Evolutionary conservation across 2,113 vertebrate genomes (phyloP).

Genomic region (Fulmarus glacialis): DNA sequence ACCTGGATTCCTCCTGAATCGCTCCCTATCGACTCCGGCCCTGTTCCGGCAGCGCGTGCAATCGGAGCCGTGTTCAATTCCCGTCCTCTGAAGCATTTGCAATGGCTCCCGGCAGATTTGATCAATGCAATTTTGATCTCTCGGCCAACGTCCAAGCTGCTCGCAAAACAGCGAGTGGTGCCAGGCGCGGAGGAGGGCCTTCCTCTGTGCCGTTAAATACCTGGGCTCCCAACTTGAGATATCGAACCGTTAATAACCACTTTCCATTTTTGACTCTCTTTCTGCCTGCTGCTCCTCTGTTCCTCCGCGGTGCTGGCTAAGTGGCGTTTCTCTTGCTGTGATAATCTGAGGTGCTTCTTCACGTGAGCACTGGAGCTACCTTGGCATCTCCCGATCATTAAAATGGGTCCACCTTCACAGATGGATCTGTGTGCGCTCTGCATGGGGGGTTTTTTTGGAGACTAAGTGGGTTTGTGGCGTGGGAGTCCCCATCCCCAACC

Average conservation of each 20-base stretch:
- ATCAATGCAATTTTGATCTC: conserved; percentile 1
- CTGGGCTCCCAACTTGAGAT: not conserved
- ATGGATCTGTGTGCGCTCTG: accelerated
- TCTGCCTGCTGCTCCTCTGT: not conserved
- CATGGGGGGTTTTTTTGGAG: not conserved
- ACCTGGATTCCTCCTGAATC: not conserved
- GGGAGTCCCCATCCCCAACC: not conserved
- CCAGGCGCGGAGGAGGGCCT: not conserved
- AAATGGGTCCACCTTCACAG: not conserved
- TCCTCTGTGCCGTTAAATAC: not conserved
- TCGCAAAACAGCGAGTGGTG: not conserved
- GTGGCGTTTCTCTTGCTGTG: not conserved
- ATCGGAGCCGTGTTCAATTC: accelerated
- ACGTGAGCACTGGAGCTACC: not conserved
- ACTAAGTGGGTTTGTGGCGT: not conserved
- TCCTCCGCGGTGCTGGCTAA: not conserved
- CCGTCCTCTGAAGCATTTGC: accelerated
- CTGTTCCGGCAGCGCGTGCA: accelerated
- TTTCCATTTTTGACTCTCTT: not conserved
- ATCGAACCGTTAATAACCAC: not conserved
- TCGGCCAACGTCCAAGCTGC: not conserved
- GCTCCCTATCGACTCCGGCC: not conserved
- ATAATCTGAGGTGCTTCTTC: not conserved
- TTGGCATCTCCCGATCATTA: not conserved
- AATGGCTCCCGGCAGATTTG: not conserved